Evolutionary conservation across 2,888 invertebrate genomes (phyloP).

Genomic region (Anarsia innoxiella): DNA sequence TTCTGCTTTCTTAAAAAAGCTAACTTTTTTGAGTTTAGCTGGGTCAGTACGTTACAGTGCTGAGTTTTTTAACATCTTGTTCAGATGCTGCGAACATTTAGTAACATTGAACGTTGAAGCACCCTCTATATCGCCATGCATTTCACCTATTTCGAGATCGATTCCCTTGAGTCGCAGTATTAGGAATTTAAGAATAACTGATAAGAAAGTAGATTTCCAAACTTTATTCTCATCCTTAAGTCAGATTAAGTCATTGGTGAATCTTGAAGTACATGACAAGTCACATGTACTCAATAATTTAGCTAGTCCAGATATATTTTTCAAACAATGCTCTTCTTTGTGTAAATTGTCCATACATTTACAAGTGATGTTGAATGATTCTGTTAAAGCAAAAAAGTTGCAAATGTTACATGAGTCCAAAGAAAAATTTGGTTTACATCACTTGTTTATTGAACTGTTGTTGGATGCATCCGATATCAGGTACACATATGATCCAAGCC

Average conservation of each 20-base stretch:
- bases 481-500: conserved; percentile 37
- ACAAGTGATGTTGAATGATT: conserved; percentile 29
- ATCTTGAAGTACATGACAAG: conserved; percentile 41
- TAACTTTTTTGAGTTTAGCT: conserved; percentile 47
- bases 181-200: conserved; percentile 47
- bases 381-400: conserved; percentile 23
- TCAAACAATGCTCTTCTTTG: conserved; percentile 43
- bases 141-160: conserved; percentile 29
- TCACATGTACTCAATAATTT: conserved; percentile 25
- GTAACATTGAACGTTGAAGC: conserved; percentile 42
- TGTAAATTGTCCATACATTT: conserved; percentile 44
- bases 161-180: conserved; percentile 36
- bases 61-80: conserved; percentile 50
- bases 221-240: conserved; percentile 40
- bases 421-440: conserved; percentile 24
- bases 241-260: conserved; percentile 46
- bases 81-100: conserved; percentile 40
- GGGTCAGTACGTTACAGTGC: conserved; percentile 34
- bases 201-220: conserved; percentile 39
- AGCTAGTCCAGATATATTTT: conserved; percentile 32
- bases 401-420: conserved; percentile 36
- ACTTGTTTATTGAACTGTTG: conserved; percentile 32
- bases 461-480: conserved; percentile 17
- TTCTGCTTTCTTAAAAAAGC: conserved; percentile 41
- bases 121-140: conserved; percentile 28